phyloP scores from a whole-genome alignment of 2,797 vertebrate species.

The Kryptolebias ocellatus region DNA sequence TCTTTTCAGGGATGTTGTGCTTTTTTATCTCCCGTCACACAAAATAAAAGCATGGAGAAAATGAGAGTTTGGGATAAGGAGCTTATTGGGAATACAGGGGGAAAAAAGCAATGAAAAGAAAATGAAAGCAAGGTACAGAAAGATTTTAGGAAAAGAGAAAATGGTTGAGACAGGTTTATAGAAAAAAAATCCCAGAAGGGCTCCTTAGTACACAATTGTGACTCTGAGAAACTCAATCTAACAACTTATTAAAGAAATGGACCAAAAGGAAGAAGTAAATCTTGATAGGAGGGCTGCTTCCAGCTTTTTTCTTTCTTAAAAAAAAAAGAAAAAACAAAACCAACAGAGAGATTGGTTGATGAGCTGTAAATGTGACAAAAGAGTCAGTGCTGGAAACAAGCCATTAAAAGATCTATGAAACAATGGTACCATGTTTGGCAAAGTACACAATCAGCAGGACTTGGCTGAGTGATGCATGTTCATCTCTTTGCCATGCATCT shows the following conservation, averaged over 20 bases:
- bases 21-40: conserved; percentile 27
- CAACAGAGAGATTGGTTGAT: conserved; percentile 57
- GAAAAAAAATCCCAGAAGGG: conserved; percentile 48
- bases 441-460: conserved; percentile 56
- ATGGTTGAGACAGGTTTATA: conserved; percentile 32
- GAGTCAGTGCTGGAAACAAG: conserved; percentile 70
- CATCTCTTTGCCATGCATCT: conserved; percentile 43
- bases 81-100: conserved; percentile 64
- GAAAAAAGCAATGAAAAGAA: neutral
- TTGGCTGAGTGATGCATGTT: conserved; percentile 53
- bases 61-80: conserved; percentile 69
- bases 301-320: conserved; percentile 6
- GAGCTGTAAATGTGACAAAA: conserved; percentile 73
- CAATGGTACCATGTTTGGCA: conserved; percentile 63
- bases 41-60: conserved; percentile 30
- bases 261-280: conserved; percentile 58
- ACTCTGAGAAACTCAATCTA: conserved; percentile 70
- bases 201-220: conserved; percentile 71
- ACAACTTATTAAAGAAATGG: conserved; percentile 71
- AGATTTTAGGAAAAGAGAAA: conserved; percentile 29
- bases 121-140: conserved; percentile 34
- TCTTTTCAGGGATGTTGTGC: neutral
- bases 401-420: conserved; percentile 66
- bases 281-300: conserved; percentile 62
- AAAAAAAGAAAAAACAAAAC: conserved; percentile 23